Conservation (phyloP, 30 jellyfish, hydroid and myxozoan species). For the Aurelia aurita complex sp. Pacific region DNA sequence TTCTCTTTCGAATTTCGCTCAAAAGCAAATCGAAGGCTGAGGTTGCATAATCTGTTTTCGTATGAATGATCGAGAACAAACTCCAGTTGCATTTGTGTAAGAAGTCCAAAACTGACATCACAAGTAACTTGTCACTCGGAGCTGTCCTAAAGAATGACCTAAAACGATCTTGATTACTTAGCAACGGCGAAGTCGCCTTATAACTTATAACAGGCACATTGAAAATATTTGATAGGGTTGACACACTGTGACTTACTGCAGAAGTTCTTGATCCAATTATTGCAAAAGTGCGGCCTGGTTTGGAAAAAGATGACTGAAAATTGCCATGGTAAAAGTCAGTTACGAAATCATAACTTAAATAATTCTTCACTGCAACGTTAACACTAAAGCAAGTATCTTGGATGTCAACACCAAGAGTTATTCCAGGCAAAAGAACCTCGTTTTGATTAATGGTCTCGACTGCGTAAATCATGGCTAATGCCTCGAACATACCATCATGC, state of each 20-base stretch:
- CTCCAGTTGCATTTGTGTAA: conserved; percentile 33
- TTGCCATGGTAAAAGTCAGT: not conserved
- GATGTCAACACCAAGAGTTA: conserved; percentile 60
- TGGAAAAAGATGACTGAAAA: not conserved
- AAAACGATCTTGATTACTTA: conserved; percentile 51
- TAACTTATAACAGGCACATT: conserved; percentile 64
- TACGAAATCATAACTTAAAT: conserved; percentile 44
- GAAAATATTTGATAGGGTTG: conserved; percentile 71
- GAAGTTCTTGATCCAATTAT: conserved; percentile 69
- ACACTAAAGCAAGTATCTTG: conserved; percentile 33
- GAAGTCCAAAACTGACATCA: conserved; percentile 25
- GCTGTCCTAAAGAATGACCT: conserved; percentile 70
- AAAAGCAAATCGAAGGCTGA: conserved; percentile 36
- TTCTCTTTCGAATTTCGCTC: not conserved
- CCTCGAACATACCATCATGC: conserved; percentile 50
- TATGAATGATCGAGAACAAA: conserved; percentile 38
- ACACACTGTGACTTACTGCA: conserved; percentile 48
- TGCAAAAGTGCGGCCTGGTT: conserved; percentile 41
- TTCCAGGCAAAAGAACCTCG: conserved; percentile 31
- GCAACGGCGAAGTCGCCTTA: conserved; percentile 64
- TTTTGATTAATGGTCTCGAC: conserved; percentile 43
- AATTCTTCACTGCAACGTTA: conserved; percentile 32
- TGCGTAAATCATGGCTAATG: conserved; percentile 73
- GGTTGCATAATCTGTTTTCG: conserved; percentile 67
- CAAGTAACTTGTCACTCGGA: conserved; percentile 60